Percentiles rank a stretch among this genome's conserved stretches.
Conservation (phyloP, 2,797 vertebrate genomes). For the Loriculus beryllinus region DNA sequence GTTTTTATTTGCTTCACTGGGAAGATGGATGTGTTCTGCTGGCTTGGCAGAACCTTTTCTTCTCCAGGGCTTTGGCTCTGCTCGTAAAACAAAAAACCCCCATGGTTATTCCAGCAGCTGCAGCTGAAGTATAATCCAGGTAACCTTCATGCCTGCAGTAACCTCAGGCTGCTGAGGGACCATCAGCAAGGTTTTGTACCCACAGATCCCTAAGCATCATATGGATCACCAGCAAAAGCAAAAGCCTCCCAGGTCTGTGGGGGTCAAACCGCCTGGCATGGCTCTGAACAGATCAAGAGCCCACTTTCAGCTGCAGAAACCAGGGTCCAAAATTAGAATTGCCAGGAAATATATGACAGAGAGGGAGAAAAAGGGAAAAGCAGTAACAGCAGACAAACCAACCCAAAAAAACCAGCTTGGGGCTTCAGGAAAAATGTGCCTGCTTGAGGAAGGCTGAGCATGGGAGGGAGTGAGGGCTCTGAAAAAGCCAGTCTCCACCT, state of each 20-base stretch:
- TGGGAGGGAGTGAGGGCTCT: background rate
- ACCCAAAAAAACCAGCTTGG: background rate
- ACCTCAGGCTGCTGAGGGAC: accelerated
- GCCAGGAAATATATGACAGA: background rate
- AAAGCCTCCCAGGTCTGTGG: accelerated
- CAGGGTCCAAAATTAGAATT: background rate
- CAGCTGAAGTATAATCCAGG: background rate
- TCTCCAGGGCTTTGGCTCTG: background rate
- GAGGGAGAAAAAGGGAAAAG: background rate
- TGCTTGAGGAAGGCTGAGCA: background rate
- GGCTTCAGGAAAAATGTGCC: background rate
- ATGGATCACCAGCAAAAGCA: background rate
- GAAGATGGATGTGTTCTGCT: conserved; percentile 43
- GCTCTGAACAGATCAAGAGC: accelerated
- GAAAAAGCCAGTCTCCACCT: background rate
- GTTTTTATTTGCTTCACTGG: background rate
- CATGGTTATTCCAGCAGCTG: background rate
- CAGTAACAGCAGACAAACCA: background rate
- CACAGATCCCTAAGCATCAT: background rate
- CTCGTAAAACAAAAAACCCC: background rate
- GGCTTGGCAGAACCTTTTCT: conserved; percentile 29
- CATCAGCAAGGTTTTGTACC: background rate
- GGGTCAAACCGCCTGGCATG: accelerated
- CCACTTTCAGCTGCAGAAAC: background rate
- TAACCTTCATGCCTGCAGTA: background rate